Evolutionary conservation across 2,113 vertebrate species (phyloP).

Genomic region (Hydrochoerus hydrochaeris): DNA sequence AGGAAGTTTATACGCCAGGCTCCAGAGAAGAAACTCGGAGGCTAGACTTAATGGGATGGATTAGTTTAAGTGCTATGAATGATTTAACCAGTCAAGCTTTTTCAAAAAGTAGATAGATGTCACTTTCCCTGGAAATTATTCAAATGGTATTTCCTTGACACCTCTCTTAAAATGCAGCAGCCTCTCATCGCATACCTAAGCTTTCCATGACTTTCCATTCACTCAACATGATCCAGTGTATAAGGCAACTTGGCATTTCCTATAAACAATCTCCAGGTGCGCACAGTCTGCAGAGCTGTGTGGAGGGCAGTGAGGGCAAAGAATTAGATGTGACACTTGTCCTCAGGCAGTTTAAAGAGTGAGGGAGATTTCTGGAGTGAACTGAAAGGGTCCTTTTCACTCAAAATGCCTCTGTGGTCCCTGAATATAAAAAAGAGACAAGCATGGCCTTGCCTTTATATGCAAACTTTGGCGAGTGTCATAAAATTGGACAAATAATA

Average conservation of each 20-base stretch:
- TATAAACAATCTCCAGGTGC: background rate
- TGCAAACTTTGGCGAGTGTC: background rate
- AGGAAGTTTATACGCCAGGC: background rate
- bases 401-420: background rate
- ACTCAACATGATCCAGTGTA: background rate
- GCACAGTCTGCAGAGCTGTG: background rate
- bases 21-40: background rate
- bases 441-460: background rate
- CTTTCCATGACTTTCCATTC: background rate
- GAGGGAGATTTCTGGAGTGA: background rate
- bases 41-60: background rate
- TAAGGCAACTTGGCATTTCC: background rate
- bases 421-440: background rate
- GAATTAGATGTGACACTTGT: background rate
- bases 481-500: background rate
- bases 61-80: conserved; percentile 29
- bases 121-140: conserved; percentile 33
- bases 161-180: background rate
- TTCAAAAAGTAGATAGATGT: conserved; percentile 53
- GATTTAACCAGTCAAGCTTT: conserved; percentile 11
- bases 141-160: background rate
- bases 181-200: background rate
- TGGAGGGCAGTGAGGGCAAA: background rate
- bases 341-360: background rate
- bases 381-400: background rate